phyloP scores from a whole-genome alignment of 2,888 invertebrate genomes.

The Limnephilus marmoratus region DNA sequence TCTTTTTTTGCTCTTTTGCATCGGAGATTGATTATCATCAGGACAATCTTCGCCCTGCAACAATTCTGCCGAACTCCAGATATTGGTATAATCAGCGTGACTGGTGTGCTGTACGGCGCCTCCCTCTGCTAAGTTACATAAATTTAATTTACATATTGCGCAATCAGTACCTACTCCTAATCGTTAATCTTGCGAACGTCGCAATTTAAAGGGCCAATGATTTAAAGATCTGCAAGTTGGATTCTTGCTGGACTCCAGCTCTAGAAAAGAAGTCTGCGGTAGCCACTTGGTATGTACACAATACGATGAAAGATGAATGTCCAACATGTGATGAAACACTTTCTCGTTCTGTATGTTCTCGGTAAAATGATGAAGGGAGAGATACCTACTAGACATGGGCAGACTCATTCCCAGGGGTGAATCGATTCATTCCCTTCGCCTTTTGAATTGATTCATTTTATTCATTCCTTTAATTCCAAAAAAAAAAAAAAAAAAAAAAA shows the following conservation, averaged over 20 bases:
- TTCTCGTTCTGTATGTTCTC: neutral
- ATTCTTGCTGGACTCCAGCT: neutral
- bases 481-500: no score
- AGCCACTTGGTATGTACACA: neutral
- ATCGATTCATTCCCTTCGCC: no score
- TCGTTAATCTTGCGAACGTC: neutral
- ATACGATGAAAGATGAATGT: neutral
- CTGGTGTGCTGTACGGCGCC: no score
- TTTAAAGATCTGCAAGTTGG: neutral
- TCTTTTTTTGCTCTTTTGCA: neutral
- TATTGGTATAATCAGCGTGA: no score
- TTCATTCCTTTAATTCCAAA: no score
- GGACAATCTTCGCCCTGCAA: no score
- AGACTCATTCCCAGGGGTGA: no score
- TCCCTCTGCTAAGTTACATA: no score
- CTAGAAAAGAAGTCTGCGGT: neutral
- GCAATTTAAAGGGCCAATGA: neutral
- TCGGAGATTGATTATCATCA: neutral
- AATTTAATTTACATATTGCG: no score
- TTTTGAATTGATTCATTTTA: no score
- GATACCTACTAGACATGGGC: no score
- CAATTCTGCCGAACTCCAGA: no score
- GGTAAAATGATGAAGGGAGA: neutral
- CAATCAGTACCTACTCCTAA: neutral
- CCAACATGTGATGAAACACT: neutral